Evolutionary conservation across 2,113 vertebrate genomes (phyloP), one percentile per base, ranked within the genome.

Genomic region (Chlorodrepanis virens): DNA sequence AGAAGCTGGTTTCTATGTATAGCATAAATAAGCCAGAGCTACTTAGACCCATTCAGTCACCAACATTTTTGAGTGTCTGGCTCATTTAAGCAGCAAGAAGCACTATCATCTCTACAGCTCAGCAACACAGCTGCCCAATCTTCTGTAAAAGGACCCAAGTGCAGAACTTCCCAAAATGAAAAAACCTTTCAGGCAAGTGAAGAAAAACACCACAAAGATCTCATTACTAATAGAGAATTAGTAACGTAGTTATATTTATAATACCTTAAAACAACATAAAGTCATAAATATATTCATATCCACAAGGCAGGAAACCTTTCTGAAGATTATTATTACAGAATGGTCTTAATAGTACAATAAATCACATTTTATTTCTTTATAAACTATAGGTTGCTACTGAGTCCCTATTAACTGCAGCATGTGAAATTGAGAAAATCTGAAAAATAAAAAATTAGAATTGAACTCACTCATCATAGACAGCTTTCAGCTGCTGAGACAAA

Each of bases 401-500:
- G 35, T 65, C 29, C 14, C 31, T 70, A 23, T 61, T 70, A 88
- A 75, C 11, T 7, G 9, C 2, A 2, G 7, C 20, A 71, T 5
- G 7, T 59, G 27, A 42, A 82, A 93, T 4, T 3, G 25, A 89
- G n/a, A 82, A 70, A 65, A 82, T 35, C 5, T 47, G 13, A 77
- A 76, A 57, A 54, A 71, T 14, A 63, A 86, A 67, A 37, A 80
- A 40, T 45, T 49, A 33, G 9, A 83, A 39, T 53, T 14, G 8
- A 75, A 97, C 99, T 98, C 97, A 99, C 99, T 99, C 98, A 56
- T 99, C 94, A 87, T 99, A 99, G 97, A 99, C 98, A 60, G 97
- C 82, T 63, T 98, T 98, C 33, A 99, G 98, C 83, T 99, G 98
- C 91, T 99, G 98, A 83, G 99, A 98, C 67, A 99, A 94, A 65